These are phyloP conservation scores for Syrrhaptes paradoxus DNA, from an alignment of 2,113 vertebrate genomes.

Conservation along the genomic window DNA sequence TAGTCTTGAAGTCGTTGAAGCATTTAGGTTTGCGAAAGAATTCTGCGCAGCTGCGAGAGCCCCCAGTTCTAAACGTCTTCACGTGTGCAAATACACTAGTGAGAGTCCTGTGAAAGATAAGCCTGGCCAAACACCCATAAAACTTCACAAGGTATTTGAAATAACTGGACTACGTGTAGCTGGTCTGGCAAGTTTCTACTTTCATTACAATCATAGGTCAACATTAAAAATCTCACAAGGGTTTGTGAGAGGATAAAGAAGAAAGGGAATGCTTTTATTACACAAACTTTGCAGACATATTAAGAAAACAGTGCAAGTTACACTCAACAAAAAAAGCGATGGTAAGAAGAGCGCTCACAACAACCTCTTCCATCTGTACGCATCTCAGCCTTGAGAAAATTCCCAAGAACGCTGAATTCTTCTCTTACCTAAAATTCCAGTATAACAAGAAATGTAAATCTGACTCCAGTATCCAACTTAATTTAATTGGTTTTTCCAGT, in stretches of 20 bases:
- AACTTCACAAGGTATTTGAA: not conserved
- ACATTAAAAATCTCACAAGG: fast-evolving
- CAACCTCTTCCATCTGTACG: not conserved
- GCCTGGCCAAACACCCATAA: not conserved
- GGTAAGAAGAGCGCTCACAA: not conserved
- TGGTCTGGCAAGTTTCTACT: not conserved
- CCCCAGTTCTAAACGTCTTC: too few species aligned
- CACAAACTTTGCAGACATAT: not conserved
- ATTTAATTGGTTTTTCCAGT: not conserved
- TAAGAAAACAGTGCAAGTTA: not conserved
- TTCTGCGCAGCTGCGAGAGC: not conserved
- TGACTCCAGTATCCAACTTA: not conserved
- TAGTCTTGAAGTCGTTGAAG: not conserved
- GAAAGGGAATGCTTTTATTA: not conserved
- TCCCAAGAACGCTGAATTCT: not conserved
- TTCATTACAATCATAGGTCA: not conserved
- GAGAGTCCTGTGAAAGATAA: not conserved
- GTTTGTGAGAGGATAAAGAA: not conserved
- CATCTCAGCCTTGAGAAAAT: not conserved
- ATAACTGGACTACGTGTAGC: fast-evolving
- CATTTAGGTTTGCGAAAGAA: not conserved
- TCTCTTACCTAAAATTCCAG: not conserved
- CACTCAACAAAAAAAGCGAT: not conserved
- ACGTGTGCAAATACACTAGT: not conserved
- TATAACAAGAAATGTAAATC: not conserved